Evolutionary conservation across 2,888 invertebrate genomes (phyloP), one percentile per base, ranked within the genome.

Genomic region (Norana najaformis): DNA sequence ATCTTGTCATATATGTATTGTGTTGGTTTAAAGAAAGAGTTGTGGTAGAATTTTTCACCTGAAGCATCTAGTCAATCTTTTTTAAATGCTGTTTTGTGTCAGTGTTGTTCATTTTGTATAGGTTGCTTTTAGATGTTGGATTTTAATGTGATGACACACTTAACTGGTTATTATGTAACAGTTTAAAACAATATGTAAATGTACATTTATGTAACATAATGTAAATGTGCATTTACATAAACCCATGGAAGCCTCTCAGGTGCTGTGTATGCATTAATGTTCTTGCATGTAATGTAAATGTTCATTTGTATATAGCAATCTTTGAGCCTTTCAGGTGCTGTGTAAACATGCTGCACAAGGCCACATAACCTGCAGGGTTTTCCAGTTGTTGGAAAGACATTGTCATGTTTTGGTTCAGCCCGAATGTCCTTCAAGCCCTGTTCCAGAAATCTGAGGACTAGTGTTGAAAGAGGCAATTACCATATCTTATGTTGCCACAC

Each of bases 1-100:
- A n/a, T 69, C n/a, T n/a, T n/a, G 11, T n/a, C n/a, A n/a, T n/a
- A n/a, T n/a, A n/a, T n/a, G n/a, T n/a, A n/a, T n/a, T n/a, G n/a
- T n/a, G n/a, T n/a, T n/a, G n/a, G n/a, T n/a, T n/a, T n/a, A n/a
- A n/a, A 69, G 13, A 23, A 47, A 47, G 20, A 47, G 47, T 47
- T 47, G 23, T 47, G 47, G 69, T n/a, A 69, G 30, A 69, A 69
- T 69, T 69, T 69, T n/a, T 69, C 69, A 69, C 69, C n/a, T n/a
- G n/a, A 69, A 69, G 69, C n/a, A n/a, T 69, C 69, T 69, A 69
- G 69, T 69, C 69, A 69, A n/a, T 69, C n/a, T 69, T 69, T 69
- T 69, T 69, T n/a, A 11, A 69, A 69, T 69, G n/a, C 30, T 69
- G n/a, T 69, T 30, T 69, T 69, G 69, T 69, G 69, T 69, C 69